Percentiles rank a stretch among this genome's conserved stretches.
These are phyloP conservation scores for Neuroscelio doddi DNA, from an alignment of 2,888 invertebrate genomes.

Conservation along the genomic window DNA sequence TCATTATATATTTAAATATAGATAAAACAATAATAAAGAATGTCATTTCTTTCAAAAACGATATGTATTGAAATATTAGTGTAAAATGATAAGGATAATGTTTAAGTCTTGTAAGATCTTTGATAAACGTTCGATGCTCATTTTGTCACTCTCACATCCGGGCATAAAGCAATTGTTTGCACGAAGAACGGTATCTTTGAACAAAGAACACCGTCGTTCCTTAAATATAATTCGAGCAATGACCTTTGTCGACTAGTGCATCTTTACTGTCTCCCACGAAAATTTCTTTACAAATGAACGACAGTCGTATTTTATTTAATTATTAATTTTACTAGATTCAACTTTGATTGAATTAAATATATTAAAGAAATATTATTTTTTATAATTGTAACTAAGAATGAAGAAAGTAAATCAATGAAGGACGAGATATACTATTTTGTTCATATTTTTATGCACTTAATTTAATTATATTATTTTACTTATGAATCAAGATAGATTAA, in stretches of 20 bases:
- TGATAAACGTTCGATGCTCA: neutral
- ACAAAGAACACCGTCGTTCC: constrained; percentile 46
- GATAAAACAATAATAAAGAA: neutral
- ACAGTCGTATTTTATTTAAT: too few species aligned
- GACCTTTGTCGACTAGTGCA: constrained; percentile 28
- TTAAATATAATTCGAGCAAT: constrained; percentile 51
- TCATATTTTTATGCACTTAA: too few species aligned
- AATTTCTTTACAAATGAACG: neutral
- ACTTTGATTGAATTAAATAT: too few species aligned
- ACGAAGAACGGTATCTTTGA: constrained; percentile 14
- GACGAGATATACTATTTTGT: too few species aligned
- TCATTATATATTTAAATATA: too few species aligned
- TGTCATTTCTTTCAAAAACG: neutral
- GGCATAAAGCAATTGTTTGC: constrained; percentile 14
- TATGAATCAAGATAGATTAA: too few species aligned
- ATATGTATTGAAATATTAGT: neutral
- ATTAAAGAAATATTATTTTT: too few species aligned
- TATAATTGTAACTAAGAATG: too few species aligned
- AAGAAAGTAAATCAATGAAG: too few species aligned
- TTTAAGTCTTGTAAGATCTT: neutral
- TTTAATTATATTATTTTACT: too few species aligned
- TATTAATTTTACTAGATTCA: too few species aligned
- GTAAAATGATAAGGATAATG: neutral
- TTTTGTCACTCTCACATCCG: neutral
- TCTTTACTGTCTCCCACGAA: constrained; percentile 9